A percentile compares a stretch with the other conserved stretches of the same genome.
Conservation (phyloP, 2,888 invertebrate species). For the Drosophila longiperda region DNA sequence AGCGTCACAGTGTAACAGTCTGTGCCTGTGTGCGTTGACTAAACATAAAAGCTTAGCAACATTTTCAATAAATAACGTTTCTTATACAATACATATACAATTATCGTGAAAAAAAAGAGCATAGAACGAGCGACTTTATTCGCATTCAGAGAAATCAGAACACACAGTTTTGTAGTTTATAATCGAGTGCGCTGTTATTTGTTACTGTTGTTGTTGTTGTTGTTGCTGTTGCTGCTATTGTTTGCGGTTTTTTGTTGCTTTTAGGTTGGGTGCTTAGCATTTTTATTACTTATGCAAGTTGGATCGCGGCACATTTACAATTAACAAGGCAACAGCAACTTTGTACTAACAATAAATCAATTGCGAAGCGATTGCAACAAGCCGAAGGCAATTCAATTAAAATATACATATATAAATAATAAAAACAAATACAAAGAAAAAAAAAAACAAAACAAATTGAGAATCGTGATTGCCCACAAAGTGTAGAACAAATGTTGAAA, state of each 20-base stretch:
- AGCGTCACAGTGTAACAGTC: background rate
- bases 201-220: constrained; percentile 18
- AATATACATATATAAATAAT: constrained; percentile 60
- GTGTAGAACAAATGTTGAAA: constrained; percentile 36
- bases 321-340: constrained; percentile 59
- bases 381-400: constrained; percentile 68
- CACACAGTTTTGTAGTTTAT: constrained; percentile 40
- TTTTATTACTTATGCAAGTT: constrained; percentile 70
- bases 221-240: constrained; percentile 10
- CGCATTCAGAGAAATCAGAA: background rate
- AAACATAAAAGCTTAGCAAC: background rate
- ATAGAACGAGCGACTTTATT: constrained; percentile 23
- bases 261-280: constrained; percentile 46
- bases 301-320: constrained; percentile 63
- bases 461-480: constrained; percentile 58
- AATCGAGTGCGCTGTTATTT: constrained; percentile 44
- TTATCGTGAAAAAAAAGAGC: constrained; percentile 21
- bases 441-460: constrained; percentile 49
- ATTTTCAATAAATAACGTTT: background rate
- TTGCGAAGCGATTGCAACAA: constrained; percentile 56
- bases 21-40: background rate
- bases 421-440: constrained; percentile 1
- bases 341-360: constrained; percentile 80
- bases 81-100: background rate
- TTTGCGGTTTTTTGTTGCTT: constrained; percentile 23